phyloP scores from a whole-genome alignment of 2,888 invertebrate genomes.

The Stratiomys singularior region DNA sequence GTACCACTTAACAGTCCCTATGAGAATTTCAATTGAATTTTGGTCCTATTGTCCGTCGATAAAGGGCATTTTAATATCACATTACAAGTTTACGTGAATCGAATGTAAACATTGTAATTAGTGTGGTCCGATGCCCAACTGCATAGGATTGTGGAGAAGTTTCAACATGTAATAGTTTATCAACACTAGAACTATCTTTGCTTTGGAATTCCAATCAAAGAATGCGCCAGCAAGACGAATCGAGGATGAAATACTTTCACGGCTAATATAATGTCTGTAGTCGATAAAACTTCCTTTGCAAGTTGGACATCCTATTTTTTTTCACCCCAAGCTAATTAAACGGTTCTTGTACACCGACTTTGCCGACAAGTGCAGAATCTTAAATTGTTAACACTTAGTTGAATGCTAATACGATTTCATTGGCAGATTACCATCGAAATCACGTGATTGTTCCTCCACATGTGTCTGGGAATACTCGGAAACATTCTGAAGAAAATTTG shows the following conservation, averaged over 20 bases:
- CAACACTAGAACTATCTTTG: no score
- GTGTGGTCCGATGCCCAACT: no score
- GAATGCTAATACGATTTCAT: not conserved
- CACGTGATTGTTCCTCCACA: not conserved
- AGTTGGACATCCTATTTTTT: not conserved
- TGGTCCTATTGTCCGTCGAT: not conserved
- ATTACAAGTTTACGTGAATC: not conserved
- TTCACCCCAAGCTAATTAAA: not conserved
- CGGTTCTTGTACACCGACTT: not conserved
- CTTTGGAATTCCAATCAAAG: no score
- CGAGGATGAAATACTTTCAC: not conserved
- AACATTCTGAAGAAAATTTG: no score
- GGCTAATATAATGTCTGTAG: not conserved
- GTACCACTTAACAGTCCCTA: not conserved
- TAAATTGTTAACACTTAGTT: not conserved
- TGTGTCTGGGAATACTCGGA: no score
- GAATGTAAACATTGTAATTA: not conserved
- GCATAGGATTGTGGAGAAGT: no score
- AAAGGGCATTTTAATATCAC: not conserved
- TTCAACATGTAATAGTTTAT: no score
- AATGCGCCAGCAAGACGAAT: not conserved
- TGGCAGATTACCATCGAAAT: conserved; percentile 11
- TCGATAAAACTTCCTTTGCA: not conserved
- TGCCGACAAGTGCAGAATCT: not conserved
- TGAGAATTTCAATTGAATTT: not conserved